phyloP scores from a whole-genome alignment of 1,140 invertebrate genomes.

The Macrobrachium nipponense region DNA sequence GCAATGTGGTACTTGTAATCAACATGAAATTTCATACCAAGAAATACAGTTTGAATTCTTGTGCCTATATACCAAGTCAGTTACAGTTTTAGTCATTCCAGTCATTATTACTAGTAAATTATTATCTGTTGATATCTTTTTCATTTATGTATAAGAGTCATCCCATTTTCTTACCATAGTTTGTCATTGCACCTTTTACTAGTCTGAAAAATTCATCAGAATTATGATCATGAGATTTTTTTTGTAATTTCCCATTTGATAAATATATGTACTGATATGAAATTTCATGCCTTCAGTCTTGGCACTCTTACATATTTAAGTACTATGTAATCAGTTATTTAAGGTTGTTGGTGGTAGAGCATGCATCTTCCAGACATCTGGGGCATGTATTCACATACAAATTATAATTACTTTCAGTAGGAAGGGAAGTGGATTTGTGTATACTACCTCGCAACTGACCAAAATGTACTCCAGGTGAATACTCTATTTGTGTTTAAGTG shows the following conservation, averaged over 20 bases:
- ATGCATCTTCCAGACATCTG: no score
- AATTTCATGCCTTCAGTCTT: background rate
- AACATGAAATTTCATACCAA: no score
- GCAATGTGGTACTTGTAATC: no score
- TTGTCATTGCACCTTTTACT: no score
- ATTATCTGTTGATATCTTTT: background rate
- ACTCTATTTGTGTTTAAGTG: slow-evolving; percentile 35
- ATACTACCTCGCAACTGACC: slow-evolving; percentile 65
- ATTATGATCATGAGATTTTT: no score
- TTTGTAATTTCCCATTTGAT: no score
- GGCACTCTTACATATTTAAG: background rate
- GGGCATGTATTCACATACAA: background rate
- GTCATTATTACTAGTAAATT: background rate
- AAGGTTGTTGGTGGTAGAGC: no score
- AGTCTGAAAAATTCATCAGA: no score
- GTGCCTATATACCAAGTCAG: background rate
- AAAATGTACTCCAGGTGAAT: slow-evolving; percentile 64
- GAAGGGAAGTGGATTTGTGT: slow-evolving; percentile 63
- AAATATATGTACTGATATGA: background rate
- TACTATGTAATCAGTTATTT: no score
- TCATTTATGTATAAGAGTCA: background rate
- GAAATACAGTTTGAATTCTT: no score
- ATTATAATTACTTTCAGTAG: slow-evolving; percentile 48
- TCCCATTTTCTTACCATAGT: no score
- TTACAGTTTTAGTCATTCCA: no score